Percentiles rank a stretch among this genome's conserved stretches.
These are phyloP conservation scores for Phenganax subtilis DNA, from an alignment of 92 coral and sea anemone species.

Conservation along the genomic window DNA sequence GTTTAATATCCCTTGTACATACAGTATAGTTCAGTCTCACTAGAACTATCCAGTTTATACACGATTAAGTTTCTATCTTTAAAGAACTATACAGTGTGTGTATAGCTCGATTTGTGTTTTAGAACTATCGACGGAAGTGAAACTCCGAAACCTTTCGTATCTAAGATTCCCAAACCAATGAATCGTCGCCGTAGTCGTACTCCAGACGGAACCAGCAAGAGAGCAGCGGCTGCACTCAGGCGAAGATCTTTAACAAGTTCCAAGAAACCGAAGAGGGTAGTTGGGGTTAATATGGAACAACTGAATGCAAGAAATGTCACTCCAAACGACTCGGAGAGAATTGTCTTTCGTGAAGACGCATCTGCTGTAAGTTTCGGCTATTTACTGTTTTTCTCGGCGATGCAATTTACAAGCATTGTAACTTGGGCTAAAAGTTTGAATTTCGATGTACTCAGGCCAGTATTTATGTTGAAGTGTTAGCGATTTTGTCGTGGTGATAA, in stretches of 20 bases:
- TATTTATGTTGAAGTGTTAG: no score
- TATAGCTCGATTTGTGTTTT: no score
- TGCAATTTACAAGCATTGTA: no score
- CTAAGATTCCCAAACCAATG: slow-evolving; percentile 35
- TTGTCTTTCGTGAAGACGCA: background rate
- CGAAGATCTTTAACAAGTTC: slow-evolving; percentile 7
- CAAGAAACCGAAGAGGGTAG: slow-evolving; percentile 12
- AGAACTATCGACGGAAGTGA: slow-evolving; percentile 19
- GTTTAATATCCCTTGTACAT: no score
- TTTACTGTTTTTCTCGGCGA: no score
- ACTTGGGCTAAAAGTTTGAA: no score
- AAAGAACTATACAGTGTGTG: background rate
- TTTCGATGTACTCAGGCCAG: no score
- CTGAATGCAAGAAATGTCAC: background rate
- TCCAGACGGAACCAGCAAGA: slow-evolving; percentile 1
- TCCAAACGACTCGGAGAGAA: background rate
- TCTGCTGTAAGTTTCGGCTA: no score
- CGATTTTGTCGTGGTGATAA: no score
- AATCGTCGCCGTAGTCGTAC: slow-evolving; percentile 21
- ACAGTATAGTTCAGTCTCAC: no score
- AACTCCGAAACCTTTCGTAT: slow-evolving; percentile 16
- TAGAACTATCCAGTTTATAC: no score
- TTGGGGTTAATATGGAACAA: background rate
- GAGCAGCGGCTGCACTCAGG: background rate
- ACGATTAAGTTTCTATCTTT: no score